Evolutionary conservation across 2,113 vertebrate genomes (phyloP), one percentile per base, ranked within the genome.

Genomic region (Sigmodon hispidus): DNA sequence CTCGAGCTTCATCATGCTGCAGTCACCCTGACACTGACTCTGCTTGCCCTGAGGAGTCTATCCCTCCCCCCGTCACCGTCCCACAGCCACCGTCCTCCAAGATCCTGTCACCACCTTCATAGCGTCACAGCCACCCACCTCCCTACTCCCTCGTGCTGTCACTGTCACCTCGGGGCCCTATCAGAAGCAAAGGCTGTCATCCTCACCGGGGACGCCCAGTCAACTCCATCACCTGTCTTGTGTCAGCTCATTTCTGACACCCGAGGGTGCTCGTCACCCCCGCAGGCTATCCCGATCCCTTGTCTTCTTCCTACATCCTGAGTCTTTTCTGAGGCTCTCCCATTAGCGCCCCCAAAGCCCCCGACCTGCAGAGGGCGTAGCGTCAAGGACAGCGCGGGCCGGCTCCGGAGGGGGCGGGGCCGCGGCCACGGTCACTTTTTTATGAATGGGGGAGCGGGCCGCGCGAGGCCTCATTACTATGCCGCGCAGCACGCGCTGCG

Each of bases 381-480:
- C 73, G 89, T 97, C 97, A 98, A 97, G 97, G 98, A 89, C 95
- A 59, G 84, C 16, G 29, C n/a, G 6, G 93, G 92, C 70, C 26
- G 1, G 19, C 8, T 50, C 26, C 45, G 76, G 92, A 94, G 94
- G 95, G 77, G 96, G 97, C 96, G 87, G 96, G 80, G 86, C 94
- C 81, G 29, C n/a, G 34, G 93, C 90, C 80, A 72, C 87, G 94
- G 92, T 65, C 55, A 87, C 93, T 98, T 98, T 98, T 98, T 98
- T 98, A 98, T 98, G 98, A 98, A 98, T 98, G 98, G 94, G 97
- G 97, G 97, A 69, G 97, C 97, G 90, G 97, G 97, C 94, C 85
- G 95, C 1, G 92, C 87, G 88, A 88, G 85, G 65, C 95, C 94
- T 95, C 13, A 97, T 98, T 98, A 97, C 94, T 94, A 97, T 96